Evolutionary conservation across 2,797 vertebrate genomes (phyloP), one percentile per base, ranked within the genome.

Genomic region (Propithecus perrieri): DNA sequence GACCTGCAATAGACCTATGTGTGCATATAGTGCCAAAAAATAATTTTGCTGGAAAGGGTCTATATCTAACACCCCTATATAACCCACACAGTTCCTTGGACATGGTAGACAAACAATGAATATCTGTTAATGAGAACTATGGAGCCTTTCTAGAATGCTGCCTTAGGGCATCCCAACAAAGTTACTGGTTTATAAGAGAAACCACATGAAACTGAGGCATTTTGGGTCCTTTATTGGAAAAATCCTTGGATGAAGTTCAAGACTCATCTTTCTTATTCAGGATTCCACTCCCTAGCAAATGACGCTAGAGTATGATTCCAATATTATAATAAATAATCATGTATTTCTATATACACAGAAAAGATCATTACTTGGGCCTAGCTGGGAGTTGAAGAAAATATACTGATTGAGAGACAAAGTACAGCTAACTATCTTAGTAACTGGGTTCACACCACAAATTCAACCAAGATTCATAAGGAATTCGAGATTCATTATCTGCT

Each of bases 361-460:
- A 97, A 87, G 41, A 75, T 28, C 72, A 94, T 67, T 71, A 76
- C 48, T 55, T 75, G 43, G 74, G 85, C 46, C 80, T 91, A 53
- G 48, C 6, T 86, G 85, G 26, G 72, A 89, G 74, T 4, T 76
- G 55, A 93, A 87, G 67, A 69, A 89, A 94, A 87, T 30, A 35
- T 71, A 75, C 63, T 71, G 71, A 75, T n/a, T 84, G 57, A 92
- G 53, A 89, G 26, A 71, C 53, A 95, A 95, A 95, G 92, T 28
- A 76, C 83, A 94, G 57, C 61, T 83, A 95, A 69, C 94, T 89
- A 43, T 91, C 87, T 92, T 81, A 69, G 75, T 72, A 63, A 90
- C 50, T 67, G 74, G 57, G 28, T 84, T 97, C 84, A 50, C 24
- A 65, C 9, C 67, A 76, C 46, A 94, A 86, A 94, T 53, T 71